Evolutionary conservation across 2,888 invertebrate genomes (phyloP).

Genomic region (Stegophylla sp.): DNA sequence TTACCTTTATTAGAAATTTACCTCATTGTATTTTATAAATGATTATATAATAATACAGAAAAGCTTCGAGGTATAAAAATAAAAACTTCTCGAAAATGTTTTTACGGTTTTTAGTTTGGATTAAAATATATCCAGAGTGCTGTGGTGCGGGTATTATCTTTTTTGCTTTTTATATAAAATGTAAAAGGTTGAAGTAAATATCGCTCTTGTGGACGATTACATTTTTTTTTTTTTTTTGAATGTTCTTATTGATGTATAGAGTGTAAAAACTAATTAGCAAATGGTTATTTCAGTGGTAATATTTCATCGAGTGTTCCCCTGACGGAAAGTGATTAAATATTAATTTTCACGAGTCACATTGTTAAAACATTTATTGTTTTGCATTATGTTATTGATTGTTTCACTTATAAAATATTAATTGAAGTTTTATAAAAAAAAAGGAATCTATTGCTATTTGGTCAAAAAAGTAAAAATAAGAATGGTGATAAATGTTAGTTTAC

Average conservation of each 20-base stretch:
- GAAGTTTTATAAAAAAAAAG: no score
- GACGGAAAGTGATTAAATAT: neutral
- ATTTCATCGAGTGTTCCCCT: neutral
- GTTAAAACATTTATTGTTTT: neutral
- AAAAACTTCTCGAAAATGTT: constrained; percentile 17
- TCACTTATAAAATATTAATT: neutral
- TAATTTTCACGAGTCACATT: neutral
- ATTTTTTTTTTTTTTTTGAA: no score
- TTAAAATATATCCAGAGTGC: neutral
- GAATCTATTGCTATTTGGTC: neutral
- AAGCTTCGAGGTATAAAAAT: constrained; percentile 18
- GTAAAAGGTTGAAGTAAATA: constrained; percentile 30
- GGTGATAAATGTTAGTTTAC: neutral
- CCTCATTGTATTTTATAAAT: constrained; percentile 25
- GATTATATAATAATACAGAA: constrained; percentile 32
- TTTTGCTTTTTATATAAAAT: constrained; percentile 17
- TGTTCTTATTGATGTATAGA: neutral
- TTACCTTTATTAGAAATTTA: constrained; percentile 40
- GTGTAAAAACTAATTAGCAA: constrained; percentile 13
- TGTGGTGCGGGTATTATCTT: constrained; percentile 8
- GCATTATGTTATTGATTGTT: neutral
- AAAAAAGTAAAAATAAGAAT: neutral
- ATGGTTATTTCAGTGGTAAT: neutral
- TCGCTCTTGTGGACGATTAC: neutral
- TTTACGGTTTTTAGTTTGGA: constrained; percentile 11